Conservation (phyloP, 2,113 vertebrate species). For the Saguinus imperator region DNA sequence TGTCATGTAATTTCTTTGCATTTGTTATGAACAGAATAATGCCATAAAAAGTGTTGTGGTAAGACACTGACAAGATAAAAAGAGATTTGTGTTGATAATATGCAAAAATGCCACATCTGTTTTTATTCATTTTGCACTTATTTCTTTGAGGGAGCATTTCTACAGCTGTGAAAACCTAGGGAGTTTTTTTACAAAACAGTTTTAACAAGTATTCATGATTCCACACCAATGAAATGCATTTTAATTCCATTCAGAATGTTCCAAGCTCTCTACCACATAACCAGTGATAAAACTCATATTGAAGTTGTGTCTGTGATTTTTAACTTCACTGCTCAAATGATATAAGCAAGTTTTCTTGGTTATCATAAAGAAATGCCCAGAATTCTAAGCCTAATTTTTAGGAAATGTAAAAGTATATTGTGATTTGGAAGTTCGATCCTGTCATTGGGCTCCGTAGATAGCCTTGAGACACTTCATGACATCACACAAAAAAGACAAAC, state of each 20-base stretch:
- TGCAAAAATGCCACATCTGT: constrained; percentile 70
- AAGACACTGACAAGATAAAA: constrained; percentile 44
- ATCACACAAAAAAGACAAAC: background rate
- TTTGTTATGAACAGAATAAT: constrained; percentile 24
- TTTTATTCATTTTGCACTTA: constrained; percentile 66
- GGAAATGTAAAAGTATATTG: background rate
- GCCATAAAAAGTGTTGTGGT: constrained; percentile 48
- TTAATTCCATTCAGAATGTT: constrained; percentile 73
- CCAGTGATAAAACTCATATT: constrained; percentile 63
- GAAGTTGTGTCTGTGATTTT: constrained; percentile 60
- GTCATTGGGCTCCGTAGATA: background rate
- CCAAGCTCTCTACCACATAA: constrained; percentile 49
- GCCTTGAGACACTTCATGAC: background rate
- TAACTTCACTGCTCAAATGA: constrained; percentile 37
- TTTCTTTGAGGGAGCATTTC: constrained; percentile 69
- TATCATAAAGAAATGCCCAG: background rate
- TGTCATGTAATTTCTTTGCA: background rate
- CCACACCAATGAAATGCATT: constrained; percentile 62
- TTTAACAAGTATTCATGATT: constrained; percentile 77
- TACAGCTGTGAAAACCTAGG: constrained; percentile 75
- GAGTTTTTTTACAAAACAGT: constrained; percentile 71
- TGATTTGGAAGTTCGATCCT: background rate
- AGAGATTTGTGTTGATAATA: constrained; percentile 66
- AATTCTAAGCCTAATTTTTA: background rate
- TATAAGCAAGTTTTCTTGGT: background rate